Base-by-base conservation (phyloP, 2,888 invertebrate genomes). In the Sussaba pulchella region DNA sequence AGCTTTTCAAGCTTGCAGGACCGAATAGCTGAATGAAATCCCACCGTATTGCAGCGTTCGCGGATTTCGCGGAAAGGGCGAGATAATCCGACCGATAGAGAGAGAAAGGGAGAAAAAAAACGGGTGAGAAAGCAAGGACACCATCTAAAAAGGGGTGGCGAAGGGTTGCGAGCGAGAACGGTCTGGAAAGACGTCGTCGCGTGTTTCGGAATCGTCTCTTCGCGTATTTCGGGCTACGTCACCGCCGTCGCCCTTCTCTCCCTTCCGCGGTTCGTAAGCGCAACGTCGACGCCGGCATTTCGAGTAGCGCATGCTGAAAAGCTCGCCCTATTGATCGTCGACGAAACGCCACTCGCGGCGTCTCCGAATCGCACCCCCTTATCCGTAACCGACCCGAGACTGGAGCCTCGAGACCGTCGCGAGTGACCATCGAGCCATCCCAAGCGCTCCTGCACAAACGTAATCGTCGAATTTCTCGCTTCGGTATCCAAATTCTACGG, bases 311-410 rank as follows among this genome's bases (percentile, higher is more conserved):
- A 83, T 83, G 83, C 83, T 80, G 70, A 78, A 78, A 83, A 66
- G 74, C 74, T 79, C 78, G 77, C 74, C 72, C 77, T 84, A 84
- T 84, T 84, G 84, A 84, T 84, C 84, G 78, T 54, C 45, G 50
- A 75, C 75, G 74, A 78, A 67, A 63, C 43, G 43, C 74, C 59
- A 69, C 50, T 64, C 73, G 59, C 73, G 39, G 59, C 73, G 39
- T 57, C 66, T 70, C 64, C 76, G 36, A 54, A 67, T 76, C 64
- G 64, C 76, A 66, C 52, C 87, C 85, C n/a, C n/a, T n/a, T n/a
- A n/a, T 85, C 89, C 88, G 86, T 82, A 90, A 89, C 85, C 88
- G 85, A 82, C 85, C 85, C 85, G 87, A 88, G 86, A 87, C 87
- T 87, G 86, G 87, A 84, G 84, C 85, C 84, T 84, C 84, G 82